Evolutionary conservation across 1,140 invertebrate genomes (phyloP), one percentile per base, ranked within the genome.

Genomic region (Leptestheria dahalacensis): DNA sequence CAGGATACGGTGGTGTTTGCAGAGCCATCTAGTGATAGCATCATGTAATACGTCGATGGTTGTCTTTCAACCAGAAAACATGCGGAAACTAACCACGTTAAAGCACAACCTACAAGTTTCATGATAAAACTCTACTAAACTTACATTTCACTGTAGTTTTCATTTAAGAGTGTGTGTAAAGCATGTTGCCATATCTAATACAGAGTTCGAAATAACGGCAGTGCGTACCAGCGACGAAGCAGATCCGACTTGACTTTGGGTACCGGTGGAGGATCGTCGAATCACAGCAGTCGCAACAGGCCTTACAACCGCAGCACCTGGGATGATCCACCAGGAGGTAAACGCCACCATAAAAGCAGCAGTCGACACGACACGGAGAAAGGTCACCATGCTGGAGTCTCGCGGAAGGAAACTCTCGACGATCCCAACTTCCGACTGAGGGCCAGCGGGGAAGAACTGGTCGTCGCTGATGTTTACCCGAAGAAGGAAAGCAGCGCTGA

Each of bases 321-420:
- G 90, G 88, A 91, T 67, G 90, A 92, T 69, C 76, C 92, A 3
- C 86, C 90, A 68, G 85, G 89, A 71, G 83, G 84, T 15, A 78
- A 62, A 33, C 61, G 48, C 24, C 85, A 11, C 79, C 81, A 24
- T 78, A n/a, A n/a, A n/a, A 80, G 66, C 72, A 77, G 11, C 25
- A 66, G 68, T 59, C 66, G 68, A 24, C 59, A 58, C 50, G 57
- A 56, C 46, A 9, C 33, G 33, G 33, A 6, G 33, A 41, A 41
- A 9, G 33, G 6, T 41, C 57, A 59, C 61, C 52, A 71, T 58
- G 74, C 78, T 47, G 76, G 77, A 1, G 71, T 82, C 11, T 72
- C 78, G 41, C 77, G 82, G 51, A 83, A 84, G 69, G 84, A 85
- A 64, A 85, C 82, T 24, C 69, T 83, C 63, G 83, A 85, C 70